phyloP scores from a whole-genome alignment of 1,140 invertebrate genomes.

The Eufriesea mexicana region DNA sequence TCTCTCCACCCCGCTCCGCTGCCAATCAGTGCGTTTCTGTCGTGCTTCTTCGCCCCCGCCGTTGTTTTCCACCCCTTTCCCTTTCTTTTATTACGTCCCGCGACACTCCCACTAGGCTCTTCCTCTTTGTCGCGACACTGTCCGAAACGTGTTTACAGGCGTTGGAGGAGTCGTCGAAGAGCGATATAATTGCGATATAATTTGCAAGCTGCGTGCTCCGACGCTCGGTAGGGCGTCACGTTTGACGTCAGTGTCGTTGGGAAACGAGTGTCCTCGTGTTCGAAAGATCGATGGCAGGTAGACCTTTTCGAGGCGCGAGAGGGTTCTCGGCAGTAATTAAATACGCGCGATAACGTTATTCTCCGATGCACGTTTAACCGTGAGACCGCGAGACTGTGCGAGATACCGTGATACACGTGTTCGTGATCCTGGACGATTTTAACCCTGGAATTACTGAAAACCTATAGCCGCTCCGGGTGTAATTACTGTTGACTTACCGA shows the following conservation, averaged over 20 bases:
- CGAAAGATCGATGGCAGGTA: not conserved
- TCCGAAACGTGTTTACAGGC: conserved; percentile 1
- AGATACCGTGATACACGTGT: too few species aligned
- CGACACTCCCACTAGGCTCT: too few species aligned
- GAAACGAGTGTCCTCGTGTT: not conserved
- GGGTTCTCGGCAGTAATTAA: too few species aligned
- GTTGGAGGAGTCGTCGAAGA: not conserved
- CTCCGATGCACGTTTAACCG: too few species aligned
- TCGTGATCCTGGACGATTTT: too few species aligned
- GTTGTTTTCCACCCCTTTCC: too few species aligned
- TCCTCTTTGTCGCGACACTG: not conserved
- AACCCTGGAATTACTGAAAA: too few species aligned
- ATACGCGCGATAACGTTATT: too few species aligned
- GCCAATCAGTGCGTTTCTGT: not conserved
- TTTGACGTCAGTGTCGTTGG: not conserved
- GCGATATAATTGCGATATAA: conserved; percentile 35
- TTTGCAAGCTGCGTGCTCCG: not conserved
- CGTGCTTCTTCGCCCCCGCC: not conserved
- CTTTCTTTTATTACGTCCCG: too few species aligned
- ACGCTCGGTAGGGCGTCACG: not conserved
- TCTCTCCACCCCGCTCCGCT: not conserved
- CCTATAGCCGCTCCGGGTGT: too few species aligned
- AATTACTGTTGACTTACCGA: too few species aligned
- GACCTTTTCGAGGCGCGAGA: not conserved
- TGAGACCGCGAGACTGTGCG: too few species aligned